Evolutionary conservation across 2,797 vertebrate genomes (phyloP).

Genomic region (Pseudocheirus occidentalis): DNA sequence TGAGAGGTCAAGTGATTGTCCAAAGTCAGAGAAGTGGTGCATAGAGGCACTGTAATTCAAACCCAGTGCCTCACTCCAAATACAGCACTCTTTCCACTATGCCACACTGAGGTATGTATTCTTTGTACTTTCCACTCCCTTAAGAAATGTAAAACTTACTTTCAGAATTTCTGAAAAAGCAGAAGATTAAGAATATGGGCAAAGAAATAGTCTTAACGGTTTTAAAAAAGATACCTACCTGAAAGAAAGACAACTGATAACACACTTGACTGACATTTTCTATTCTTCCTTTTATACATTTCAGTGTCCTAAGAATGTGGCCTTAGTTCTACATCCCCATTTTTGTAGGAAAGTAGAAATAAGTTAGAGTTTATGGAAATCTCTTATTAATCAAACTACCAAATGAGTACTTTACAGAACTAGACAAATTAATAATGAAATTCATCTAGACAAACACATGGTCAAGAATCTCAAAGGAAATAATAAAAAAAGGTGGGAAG

Average conservation of each 20-base stretch:
- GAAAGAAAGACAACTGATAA: background rate
- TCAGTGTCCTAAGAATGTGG: background rate
- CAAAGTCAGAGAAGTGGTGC: conserved; percentile 1
- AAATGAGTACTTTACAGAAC: background rate
- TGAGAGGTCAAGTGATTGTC: background rate
- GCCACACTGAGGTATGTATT: background rate
- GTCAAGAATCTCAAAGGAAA: background rate
- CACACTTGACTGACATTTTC: background rate
- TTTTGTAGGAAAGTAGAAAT: background rate
- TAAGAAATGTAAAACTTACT: background rate
- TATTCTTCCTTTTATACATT: background rate
- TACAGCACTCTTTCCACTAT: background rate
- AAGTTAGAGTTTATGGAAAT: background rate
- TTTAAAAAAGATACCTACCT: background rate
- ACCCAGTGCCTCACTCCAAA: background rate
- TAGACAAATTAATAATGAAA: background rate
- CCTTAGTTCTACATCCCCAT: background rate
- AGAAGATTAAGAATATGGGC: background rate
- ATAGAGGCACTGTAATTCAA: background rate
- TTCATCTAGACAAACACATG: background rate
- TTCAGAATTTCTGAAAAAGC: background rate
- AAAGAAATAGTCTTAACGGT: background rate
- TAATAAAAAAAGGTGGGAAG: background rate
- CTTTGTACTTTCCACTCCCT: background rate
- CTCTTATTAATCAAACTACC: background rate